Percentiles rank a stretch among this genome's conserved stretches.
These are phyloP conservation scores for Hypsopygia costalis DNA, from an alignment of 2,888 invertebrate species.

Conservation along the genomic window DNA sequence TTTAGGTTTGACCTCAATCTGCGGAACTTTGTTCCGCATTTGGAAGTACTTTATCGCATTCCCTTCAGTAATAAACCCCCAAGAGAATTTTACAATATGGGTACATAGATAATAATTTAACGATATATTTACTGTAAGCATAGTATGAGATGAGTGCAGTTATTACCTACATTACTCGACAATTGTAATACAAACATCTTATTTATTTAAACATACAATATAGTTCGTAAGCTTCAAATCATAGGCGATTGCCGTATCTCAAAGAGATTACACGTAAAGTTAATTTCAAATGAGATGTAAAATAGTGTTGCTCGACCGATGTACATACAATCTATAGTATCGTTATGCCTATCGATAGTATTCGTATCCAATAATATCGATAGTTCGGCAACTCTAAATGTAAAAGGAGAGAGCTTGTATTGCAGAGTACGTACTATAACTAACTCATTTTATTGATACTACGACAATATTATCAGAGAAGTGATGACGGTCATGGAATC, in stretches of 20 bases:
- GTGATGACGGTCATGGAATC: too few species aligned
- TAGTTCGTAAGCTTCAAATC: conserved; percentile 53
- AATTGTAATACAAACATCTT: conserved; percentile 66
- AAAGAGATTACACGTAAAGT: conserved; percentile 20
- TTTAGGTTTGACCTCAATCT: conserved; percentile 2
- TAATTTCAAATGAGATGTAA: conserved; percentile 4
- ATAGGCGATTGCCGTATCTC: conserved; percentile 35
- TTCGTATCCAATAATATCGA: too few species aligned
- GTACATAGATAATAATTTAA: conserved; percentile 30
- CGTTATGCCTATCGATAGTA: too few species aligned
- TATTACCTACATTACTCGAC: conserved; percentile 58
- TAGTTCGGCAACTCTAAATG: too few species aligned
- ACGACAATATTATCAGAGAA: too few species aligned
- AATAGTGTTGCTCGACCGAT: too few species aligned
- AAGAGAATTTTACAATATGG: conserved; percentile 47
- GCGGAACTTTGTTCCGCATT: conserved; percentile 3
- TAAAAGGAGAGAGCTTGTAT: conserved; percentile 6
- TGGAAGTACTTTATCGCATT: conserved; percentile 4
- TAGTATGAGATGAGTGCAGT: conserved; percentile 57
- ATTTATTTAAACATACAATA: conserved; percentile 44
- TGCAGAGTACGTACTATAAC: background rate
- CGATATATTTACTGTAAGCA: conserved; percentile 52
- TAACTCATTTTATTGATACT: too few species aligned
- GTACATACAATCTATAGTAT: too few species aligned
- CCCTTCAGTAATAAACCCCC: background rate